These are phyloP conservation scores for Tinamus major DNA, from an alignment of 2,797 vertebrate species.

Conservation along the genomic window DNA sequence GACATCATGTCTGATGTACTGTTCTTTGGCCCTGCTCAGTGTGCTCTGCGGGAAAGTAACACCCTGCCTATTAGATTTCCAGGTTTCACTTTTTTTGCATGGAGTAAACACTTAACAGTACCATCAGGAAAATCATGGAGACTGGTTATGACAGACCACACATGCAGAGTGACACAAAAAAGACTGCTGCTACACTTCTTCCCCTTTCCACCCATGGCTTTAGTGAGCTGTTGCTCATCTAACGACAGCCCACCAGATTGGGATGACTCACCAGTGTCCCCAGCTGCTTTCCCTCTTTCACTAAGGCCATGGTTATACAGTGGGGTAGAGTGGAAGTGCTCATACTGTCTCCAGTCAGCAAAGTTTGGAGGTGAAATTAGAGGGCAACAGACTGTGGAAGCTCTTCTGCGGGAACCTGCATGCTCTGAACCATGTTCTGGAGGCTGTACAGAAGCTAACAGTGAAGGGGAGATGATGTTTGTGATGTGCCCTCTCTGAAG, in stretches of 20 bases:
- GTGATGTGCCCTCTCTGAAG: conserved; percentile 9
- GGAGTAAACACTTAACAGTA: background rate
- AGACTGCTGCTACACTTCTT: background rate
- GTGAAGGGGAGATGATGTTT: background rate
- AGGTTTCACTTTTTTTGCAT: conserved; percentile 10
- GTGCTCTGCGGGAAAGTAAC: background rate
- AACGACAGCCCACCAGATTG: background rate
- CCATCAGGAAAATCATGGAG: background rate
- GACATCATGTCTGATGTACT: background rate
- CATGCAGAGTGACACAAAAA: background rate
- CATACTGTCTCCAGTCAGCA: background rate
- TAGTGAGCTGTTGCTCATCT: background rate
- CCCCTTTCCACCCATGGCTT: background rate
- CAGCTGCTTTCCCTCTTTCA: background rate
- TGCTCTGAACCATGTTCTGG: background rate
- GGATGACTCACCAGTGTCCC: background rate
- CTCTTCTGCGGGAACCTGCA: background rate
- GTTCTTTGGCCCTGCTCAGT: background rate
- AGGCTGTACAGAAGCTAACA: background rate
- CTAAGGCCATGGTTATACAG: background rate
- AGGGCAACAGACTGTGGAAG: background rate
- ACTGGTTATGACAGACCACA: background rate
- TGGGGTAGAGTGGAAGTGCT: background rate
- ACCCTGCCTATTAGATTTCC: background rate
- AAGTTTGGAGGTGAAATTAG: background rate